A percentile compares a stretch with the other conserved stretches of the same genome.
Evolutionary conservation across 2,888 invertebrate species (phyloP).

Genomic region (Clusia tigrina): DNA sequence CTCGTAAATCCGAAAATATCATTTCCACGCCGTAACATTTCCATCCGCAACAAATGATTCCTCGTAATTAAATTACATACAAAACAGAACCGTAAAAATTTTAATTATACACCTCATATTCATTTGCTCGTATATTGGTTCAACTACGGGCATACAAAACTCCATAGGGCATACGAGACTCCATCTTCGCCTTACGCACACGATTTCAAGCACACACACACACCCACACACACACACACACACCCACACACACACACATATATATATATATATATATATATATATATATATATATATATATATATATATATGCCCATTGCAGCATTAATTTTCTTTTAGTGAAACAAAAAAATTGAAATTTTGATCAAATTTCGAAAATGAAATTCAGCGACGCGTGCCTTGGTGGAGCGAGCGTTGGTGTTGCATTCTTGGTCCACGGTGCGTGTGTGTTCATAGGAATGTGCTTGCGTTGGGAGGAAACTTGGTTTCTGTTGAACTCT

Average conservation of each 20-base stretch:
- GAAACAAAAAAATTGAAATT: constrained; percentile 20
- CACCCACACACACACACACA: too few relatives aligned
- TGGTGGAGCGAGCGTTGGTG: constrained; percentile 21
- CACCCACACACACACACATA: too few relatives aligned
- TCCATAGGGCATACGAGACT: background rate
- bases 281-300: too few relatives aligned
- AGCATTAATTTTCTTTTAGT: too few relatives aligned
- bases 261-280: too few relatives aligned
- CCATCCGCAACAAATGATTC: constrained; percentile 50
- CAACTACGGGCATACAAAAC: background rate
- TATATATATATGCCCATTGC: too few relatives aligned
- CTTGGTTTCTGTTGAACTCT: constrained; percentile 1
- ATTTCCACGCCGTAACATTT: too few relatives aligned
- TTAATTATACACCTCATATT: constrained; percentile 60
- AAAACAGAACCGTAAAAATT: constrained; percentile 51
- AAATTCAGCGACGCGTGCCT: constrained; percentile 42
- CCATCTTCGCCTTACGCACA: background rate
- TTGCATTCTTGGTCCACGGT: constrained; percentile 11
- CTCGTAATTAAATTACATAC: constrained; percentile 53
- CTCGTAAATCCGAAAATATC: constrained; percentile 36
- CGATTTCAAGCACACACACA: background rate
- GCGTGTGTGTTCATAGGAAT: constrained; percentile 23
- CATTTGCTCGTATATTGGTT: constrained; percentile 38
- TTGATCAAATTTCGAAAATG: constrained; percentile 48
- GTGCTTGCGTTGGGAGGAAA: constrained; percentile 10